phyloP scores from a whole-genome alignment of 2,888 invertebrate genomes.

The Sphaeridia pumilis region DNA sequence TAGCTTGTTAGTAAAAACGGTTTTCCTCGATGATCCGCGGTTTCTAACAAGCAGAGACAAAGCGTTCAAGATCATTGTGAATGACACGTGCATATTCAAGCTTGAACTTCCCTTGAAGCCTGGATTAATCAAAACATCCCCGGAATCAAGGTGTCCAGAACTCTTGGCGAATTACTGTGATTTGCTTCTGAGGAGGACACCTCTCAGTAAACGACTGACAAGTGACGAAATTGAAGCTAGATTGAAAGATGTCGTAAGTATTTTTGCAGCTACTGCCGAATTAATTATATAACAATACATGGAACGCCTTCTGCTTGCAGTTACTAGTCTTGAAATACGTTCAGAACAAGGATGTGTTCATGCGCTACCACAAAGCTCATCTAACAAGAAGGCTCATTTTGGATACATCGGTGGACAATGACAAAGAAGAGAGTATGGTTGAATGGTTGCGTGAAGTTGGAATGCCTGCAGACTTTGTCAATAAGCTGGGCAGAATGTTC shows the following conservation, averaged over 20 bases:
- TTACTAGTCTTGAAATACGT: conserved; percentile 95
- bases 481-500: conserved; percentile 95
- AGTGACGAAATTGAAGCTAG: conserved; percentile 93
- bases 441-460: conserved; percentile 70
- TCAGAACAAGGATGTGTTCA: conserved; percentile 98
- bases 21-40: conserved; percentile 91
- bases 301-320: conserved; percentile 37
- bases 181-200: conserved; percentile 92
- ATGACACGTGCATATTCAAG: conserved; percentile 81
- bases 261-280: background rate
- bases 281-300: background rate
- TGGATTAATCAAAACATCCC: conserved; percentile 41
- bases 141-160: conserved; percentile 98
- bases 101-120: conserved; percentile 45
- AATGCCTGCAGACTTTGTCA: conserved; percentile 99
- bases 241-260: conserved; percentile 70
- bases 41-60: conserved; percentile 96
- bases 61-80: conserved; percentile 93
- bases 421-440: conserved; percentile 99
- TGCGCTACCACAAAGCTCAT: conserved; percentile 98
- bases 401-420: conserved; percentile 96
- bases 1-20: conserved; percentile 80
- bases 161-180: conserved; percentile 98
- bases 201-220: conserved; percentile 87
- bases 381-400: conserved; percentile 88